phyloP scores from a whole-genome alignment of 2,888 invertebrate species.

The Galerucella calmariensis region DNA sequence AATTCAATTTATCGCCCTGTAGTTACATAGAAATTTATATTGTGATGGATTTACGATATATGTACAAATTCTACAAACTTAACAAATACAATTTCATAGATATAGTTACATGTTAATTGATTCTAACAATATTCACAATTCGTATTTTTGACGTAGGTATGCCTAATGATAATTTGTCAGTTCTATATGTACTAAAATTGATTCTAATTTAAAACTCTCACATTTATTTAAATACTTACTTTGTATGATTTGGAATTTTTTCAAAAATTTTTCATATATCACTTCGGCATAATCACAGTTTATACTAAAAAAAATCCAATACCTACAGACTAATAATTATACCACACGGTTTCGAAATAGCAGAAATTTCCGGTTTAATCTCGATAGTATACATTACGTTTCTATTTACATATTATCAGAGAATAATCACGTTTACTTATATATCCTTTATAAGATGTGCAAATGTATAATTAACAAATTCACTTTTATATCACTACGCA shows the following conservation, averaged over 20 bases:
- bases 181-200: too few species aligned
- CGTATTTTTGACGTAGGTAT: too few species aligned
- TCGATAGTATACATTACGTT: neutral
- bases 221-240: neutral
- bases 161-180: too few species aligned
- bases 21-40: too few species aligned
- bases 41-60: too few species aligned
- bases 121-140: too few species aligned
- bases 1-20: too few species aligned
- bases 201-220: neutral
- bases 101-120: too few species aligned
- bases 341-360: neutral
- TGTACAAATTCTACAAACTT: too few species aligned
- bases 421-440: neutral
- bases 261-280: neutral
- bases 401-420: neutral
- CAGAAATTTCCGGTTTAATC: neutral
- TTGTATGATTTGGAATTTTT: neutral
- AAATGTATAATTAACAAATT: neutral
- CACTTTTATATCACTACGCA: neutral
- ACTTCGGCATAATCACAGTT: neutral
- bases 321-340: neutral
- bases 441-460: neutral
- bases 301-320: neutral
- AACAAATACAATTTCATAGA: too few species aligned